Percentiles rank a stretch among this genome's conserved stretches.
Conservation (phyloP, 2,888 invertebrate species). For the Litoditis marina region DNA sequence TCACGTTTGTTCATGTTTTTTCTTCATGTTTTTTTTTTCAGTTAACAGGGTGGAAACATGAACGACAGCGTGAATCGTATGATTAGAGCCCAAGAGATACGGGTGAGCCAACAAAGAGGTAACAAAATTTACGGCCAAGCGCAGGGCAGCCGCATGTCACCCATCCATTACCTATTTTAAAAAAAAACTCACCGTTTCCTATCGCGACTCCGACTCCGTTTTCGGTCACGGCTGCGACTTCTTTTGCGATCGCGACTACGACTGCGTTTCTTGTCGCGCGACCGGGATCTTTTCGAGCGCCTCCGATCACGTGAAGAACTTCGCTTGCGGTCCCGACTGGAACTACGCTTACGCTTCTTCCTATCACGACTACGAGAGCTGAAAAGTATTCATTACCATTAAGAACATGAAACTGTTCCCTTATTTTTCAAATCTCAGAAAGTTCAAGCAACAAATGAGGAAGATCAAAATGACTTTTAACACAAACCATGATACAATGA, state of each 20-base stretch:
- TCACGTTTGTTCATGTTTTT: neutral
- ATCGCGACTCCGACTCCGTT: slow-evolving; percentile 10
- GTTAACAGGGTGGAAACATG: neutral
- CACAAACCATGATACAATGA: neutral
- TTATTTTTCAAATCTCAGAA: neutral
- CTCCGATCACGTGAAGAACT: slow-evolving; percentile 14
- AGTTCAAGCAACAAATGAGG: neutral
- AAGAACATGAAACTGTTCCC: neutral
- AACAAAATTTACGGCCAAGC: slow-evolving; percentile 21
- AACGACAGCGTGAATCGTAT: too few relatives aligned
- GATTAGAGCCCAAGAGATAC: too few relatives aligned
- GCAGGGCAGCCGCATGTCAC: slow-evolving; percentile 11
- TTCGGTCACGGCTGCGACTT: slow-evolving; percentile 32
- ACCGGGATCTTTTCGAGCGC: slow-evolving; percentile 16
- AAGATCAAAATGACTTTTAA: slow-evolving; percentile 8
- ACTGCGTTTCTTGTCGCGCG: slow-evolving; percentile 9
- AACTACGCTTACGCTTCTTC: slow-evolving; percentile 20
- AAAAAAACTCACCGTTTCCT: neutral
- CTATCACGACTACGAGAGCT: slow-evolving; percentile 16
- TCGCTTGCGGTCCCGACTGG: slow-evolving; percentile 20
- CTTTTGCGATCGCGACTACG: slow-evolving; percentile 10
- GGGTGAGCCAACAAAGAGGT: slow-evolving; percentile 20
- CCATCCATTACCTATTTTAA: neutral
- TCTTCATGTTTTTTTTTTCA: neutral
- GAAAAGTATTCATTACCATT: neutral